Evolutionary conservation across 2,888 invertebrate species (phyloP).

Genomic region (Acronicta leporina): DNA sequence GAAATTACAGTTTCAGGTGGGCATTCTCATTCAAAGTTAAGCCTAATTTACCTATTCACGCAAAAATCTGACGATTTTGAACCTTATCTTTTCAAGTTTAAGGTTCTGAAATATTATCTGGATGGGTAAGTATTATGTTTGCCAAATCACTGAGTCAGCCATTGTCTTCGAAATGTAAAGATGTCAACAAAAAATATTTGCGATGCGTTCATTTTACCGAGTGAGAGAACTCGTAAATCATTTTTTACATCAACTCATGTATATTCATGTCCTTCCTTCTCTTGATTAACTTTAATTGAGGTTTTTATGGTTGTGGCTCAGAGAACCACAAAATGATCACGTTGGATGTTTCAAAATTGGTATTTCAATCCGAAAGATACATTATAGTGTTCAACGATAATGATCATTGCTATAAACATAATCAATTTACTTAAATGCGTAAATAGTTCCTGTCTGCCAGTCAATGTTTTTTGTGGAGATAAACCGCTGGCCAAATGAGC

Average conservation of each 20-base stretch:
- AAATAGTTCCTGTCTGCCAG: too few relatives aligned
- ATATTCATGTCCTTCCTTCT: conserved; percentile 8
- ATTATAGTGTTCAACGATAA: too few relatives aligned
- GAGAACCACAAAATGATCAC: background rate
- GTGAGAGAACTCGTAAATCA: conserved; percentile 41
- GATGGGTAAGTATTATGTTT: conserved; percentile 24
- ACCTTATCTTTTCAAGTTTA: background rate
- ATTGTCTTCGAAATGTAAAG: conserved; percentile 74
- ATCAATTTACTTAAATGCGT: too few relatives aligned
- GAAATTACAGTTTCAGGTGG: conserved; percentile 53
- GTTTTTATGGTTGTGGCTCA: conserved; percentile 2
- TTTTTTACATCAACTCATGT: conserved; percentile 29
- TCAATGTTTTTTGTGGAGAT: too few relatives aligned
- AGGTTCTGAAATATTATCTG: background rate
- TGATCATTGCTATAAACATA: too few relatives aligned
- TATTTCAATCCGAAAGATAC: too few relatives aligned
- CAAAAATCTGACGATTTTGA: conserved; percentile 6
- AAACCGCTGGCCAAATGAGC: too few relatives aligned
- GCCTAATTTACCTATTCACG: conserved; percentile 1
- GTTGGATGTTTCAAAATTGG: too few relatives aligned
- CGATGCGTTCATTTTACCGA: conserved; percentile 51
- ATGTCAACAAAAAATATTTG: conserved; percentile 72
- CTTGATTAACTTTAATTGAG: background rate
- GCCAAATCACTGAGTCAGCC: conserved; percentile 61
- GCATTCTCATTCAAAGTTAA: conserved; percentile 18